Evolutionary conservation across 2,797 vertebrate genomes (phyloP), one percentile per base, ranked within the genome.

Genomic region (Chelon labrosus): DNA sequence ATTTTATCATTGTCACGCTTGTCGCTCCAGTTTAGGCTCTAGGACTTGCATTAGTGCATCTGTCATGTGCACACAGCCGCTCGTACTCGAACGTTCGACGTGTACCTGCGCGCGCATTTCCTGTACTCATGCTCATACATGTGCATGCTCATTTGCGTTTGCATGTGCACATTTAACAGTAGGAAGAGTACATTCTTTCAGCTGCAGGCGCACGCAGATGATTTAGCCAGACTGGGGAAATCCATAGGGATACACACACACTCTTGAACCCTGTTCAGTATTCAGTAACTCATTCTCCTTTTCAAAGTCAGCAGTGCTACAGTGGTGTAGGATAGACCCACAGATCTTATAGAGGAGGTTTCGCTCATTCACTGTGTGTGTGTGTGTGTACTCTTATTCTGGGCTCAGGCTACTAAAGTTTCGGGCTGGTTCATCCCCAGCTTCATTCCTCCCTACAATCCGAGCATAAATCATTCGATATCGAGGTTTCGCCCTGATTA

Each of bases 1-100:
- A 87, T 89, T 88, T 77, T 85, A 87, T 89, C 84, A 59, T 75
- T 71, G 80, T 86, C 86, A 88, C 76, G 87, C 86, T 75, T 91
- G 88, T 88, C 84, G 49, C 66, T 81, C 62, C 54, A 54, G 81
- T 84, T 90, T 84, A 85, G 59, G 69, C 73, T 87, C 65, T 59
- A 61, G 38, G 62, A 79, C 61, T 66, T 70, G 54, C 66, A 53
- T 70, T 35, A 79, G 74, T 86, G 65, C 82, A 58, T 87, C 64
- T 70, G 68, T 75, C 76, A 72, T 50, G 61, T 35, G 65, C 42
- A 70, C 69, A 59, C n/a, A 65, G 20, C 22, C 49, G 53, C 50
- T 76, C 51, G 38, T 19, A 16, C 82, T 55, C 13, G 11, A 11
- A 66, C 9, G 5, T 54, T 31, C 6, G 31, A 27, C 7, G 42